Base-by-base conservation (phyloP, 2,113 vertebrate genomes). In the Dipodomys spectabilis region DNA sequence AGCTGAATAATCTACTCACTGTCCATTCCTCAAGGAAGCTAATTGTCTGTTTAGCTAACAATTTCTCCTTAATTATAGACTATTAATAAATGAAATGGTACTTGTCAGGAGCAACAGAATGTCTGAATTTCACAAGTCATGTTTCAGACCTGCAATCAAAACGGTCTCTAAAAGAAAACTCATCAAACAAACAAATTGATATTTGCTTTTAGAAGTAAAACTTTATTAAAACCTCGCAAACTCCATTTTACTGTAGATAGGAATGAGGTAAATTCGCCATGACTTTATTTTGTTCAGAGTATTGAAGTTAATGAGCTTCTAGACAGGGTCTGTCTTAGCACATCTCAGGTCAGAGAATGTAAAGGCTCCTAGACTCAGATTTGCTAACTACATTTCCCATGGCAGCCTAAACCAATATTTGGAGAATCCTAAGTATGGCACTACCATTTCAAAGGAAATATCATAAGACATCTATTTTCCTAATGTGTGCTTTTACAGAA, bases 51-150 rank as follows among this genome's bases (percentile, higher is more conserved):
- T 91, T 85, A 85, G 60, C 78, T 90, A 57, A 85, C 60, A 64
- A 18, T 86, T 88, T 94, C 53, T 95, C 93, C 89, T 89, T 90
- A 82, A 96, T 88, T 92, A 62, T 72, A 88, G 44, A 35, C 83
- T 73, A 86, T 69, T 86, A 83, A 81, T 95, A 88, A 92, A 65
- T 60, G 45, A 77, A 93, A 82, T 79, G 73, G 67, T 75, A 65
- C 57, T 71, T 82, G 25, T 32, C 92, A 92, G 23, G 53, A 77
- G 74, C 7, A 85, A 7, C 20, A 82, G 15, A 88, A 84, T 64
- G 62, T 57, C 91, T 78, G 79, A 82, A 77, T 95, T 83, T 94
- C 82, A 74, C 67, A 93, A 73, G 82, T 93, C 19, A 7, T 32
- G 27, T 79, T 85, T 88, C 73, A 74, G 72, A 82, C 67, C 44